These are phyloP conservation scores for Oncorhynchus clarkii DNA, from an alignment of 2,113 vertebrate genomes.

Conservation along the genomic window DNA sequence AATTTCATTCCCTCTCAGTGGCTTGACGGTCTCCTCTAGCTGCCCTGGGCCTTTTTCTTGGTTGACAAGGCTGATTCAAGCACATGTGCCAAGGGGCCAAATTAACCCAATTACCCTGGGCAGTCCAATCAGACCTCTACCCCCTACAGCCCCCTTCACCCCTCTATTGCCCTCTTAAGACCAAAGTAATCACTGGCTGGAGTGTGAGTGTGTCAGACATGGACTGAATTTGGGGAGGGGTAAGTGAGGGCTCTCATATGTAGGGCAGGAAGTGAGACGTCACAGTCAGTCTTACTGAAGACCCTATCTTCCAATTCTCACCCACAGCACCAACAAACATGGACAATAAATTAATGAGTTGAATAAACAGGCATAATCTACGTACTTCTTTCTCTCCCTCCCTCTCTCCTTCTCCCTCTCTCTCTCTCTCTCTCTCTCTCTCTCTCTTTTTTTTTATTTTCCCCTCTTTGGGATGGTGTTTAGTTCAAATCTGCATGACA, in stretches of 20 bases:
- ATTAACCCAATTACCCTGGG: constrained; percentile 30
- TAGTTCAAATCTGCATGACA: background rate
- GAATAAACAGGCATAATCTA: background rate
- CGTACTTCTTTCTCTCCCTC: background rate
- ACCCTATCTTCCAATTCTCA: background rate
- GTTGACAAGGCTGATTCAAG: constrained; percentile 20
- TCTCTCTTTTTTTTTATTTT: background rate
- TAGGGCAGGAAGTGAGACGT: background rate
- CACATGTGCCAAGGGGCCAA: constrained; percentile 10
- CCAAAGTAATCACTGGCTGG: constrained; percentile 20
- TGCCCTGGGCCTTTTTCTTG: background rate
- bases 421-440: background rate
- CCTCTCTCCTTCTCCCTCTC: background rate
- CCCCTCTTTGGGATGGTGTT: background rate
- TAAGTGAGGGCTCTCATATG: background rate
- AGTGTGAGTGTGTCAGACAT: background rate
- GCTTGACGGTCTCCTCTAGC: background rate
- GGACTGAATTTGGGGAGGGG: background rate
- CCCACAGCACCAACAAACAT: background rate
- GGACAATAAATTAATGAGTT: background rate
- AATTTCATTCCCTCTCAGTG: background rate
- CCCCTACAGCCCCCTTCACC: background rate
- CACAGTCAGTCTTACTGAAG: background rate
- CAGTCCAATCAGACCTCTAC: constrained; percentile 34
- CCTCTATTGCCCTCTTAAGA: too few relatives aligned